These are phyloP conservation scores for Drosophila lowei DNA, from an alignment of 1,140 invertebrate genomes.

Conservation along the genomic window DNA sequence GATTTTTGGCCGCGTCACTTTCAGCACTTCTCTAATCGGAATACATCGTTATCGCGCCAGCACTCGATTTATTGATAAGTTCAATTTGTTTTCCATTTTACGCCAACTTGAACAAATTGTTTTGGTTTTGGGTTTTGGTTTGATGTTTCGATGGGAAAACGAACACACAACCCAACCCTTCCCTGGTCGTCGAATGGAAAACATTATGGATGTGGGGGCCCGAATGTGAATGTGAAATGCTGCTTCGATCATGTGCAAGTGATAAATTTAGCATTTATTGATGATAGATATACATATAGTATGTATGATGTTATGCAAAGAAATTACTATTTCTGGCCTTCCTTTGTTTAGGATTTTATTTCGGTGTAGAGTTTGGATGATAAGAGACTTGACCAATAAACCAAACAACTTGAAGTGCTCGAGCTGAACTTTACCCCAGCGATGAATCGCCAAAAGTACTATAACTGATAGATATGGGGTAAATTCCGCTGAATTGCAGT, in stretches of 20 bases:
- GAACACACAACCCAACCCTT: slow-evolving; percentile 3
- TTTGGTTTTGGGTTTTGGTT: slow-evolving; percentile 57
- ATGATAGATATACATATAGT: background rate
- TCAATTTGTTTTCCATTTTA: slow-evolving; percentile 79
- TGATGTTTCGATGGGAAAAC: slow-evolving; percentile 36
- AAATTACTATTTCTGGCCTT: slow-evolving; percentile 6
- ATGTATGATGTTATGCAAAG: background rate
- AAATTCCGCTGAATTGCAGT: slow-evolving; percentile 17
- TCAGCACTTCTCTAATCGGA: slow-evolving; percentile 41
- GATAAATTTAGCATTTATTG: background rate
- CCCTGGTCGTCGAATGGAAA: no score
- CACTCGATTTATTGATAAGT: slow-evolving; percentile 75
- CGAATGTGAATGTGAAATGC: no score
- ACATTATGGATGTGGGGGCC: no score
- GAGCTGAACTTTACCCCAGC: slow-evolving; percentile 26
- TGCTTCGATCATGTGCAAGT: no score
- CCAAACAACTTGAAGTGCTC: slow-evolving; percentile 1
- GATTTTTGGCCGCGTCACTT: slow-evolving; percentile 39
- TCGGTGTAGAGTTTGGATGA: slow-evolving; percentile 2
- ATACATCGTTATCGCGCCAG: slow-evolving; percentile 53
- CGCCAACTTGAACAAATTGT: slow-evolving; percentile 72
- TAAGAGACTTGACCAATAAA: slow-evolving; percentile 9
- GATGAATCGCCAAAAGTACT: slow-evolving; percentile 15
- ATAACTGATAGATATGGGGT: no score
- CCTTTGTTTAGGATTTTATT: slow-evolving; percentile 3